Percentiles rank a stretch among this genome's conserved stretches.
These are phyloP conservation scores for Remorina albescens DNA, from an alignment of 2,797 vertebrate species.

Conservation along the genomic window DNA sequence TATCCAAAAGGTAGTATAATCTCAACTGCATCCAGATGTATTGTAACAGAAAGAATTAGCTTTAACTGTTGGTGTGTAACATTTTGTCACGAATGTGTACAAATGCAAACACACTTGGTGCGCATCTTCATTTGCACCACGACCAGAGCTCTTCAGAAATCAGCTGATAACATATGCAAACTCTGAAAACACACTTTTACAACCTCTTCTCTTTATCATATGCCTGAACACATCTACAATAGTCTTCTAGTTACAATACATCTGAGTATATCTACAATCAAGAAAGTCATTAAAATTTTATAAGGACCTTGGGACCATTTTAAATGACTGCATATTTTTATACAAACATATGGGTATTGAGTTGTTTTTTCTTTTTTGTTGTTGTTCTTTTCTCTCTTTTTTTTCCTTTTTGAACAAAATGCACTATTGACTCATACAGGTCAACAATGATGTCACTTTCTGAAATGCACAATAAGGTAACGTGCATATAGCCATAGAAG, in stretches of 20 bases:
- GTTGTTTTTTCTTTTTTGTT: constrained; percentile 17
- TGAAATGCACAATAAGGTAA: constrained; percentile 64
- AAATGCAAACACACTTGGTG: constrained; percentile 9
- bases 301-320: constrained; percentile 33
- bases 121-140: constrained; percentile 15
- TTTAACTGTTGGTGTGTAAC: constrained; percentile 24
- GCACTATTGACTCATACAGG: constrained; percentile 73
- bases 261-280: constrained; percentile 38
- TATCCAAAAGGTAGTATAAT: constrained; percentile 29
- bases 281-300: constrained; percentile 19
- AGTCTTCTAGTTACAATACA: constrained; percentile 44
- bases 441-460: constrained; percentile 81
- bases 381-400: constrained; percentile 7
- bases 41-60: constrained; percentile 26
- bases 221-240: constrained; percentile 12
- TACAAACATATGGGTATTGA: constrained; percentile 34
- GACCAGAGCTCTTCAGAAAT: constrained; percentile 42
- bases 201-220: constrained; percentile 10
- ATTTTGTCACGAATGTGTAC: constrained; percentile 20
- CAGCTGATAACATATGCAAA: constrained; percentile 47
- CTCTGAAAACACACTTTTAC: constrained; percentile 23
- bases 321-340: constrained; percentile 67
- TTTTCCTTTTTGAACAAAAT: constrained; percentile 57
- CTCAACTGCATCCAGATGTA: constrained; percentile 31
- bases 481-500: constrained; percentile 71